Percentiles rank a stretch among this genome's conserved stretches.
Evolutionary conservation across 2,888 invertebrate species (phyloP).

Genomic region (Tenthredo distinguenda): DNA sequence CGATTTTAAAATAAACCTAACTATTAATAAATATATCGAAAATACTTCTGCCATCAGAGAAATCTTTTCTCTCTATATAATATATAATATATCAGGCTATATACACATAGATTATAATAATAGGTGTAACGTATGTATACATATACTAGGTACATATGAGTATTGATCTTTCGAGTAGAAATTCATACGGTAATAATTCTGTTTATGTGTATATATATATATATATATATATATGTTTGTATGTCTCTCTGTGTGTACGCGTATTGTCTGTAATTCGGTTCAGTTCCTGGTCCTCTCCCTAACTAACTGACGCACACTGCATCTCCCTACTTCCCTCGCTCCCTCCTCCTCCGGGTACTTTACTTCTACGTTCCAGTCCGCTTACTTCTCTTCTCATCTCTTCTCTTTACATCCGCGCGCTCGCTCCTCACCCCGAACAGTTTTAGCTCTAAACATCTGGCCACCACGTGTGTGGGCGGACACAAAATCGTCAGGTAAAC

Average conservation of each 20-base stretch:
- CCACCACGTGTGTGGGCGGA: constrained; percentile 17
- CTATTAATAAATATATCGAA: too few relatives aligned
- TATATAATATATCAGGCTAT: too few relatives aligned
- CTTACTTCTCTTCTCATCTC: constrained; percentile 73
- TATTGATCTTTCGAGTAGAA: neutral
- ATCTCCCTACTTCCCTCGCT: neutral
- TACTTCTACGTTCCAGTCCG: neutral
- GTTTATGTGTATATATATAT: neutral
- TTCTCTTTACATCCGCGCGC: constrained; percentile 69
- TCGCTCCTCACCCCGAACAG: neutral
- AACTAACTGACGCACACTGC: constrained; percentile 21
- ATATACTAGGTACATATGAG: neutral
- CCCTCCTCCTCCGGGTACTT: constrained; percentile 8
- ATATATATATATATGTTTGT: neutral
- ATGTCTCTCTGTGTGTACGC: neutral
- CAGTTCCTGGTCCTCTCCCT: constrained; percentile 28
- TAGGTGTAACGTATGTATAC: neutral
- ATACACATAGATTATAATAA: neutral
- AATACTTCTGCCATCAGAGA: too few relatives aligned
- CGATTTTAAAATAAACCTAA: too few relatives aligned
- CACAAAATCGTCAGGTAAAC: neutral
- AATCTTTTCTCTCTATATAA: too few relatives aligned
- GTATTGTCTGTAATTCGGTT: neutral
- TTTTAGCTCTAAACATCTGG: constrained; percentile 32
- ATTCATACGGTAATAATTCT: neutral